Evolutionary conservation across 1,140 invertebrate genomes (phyloP), one percentile per base, ranked within the genome.

Genomic region (Anastrepha ludens): DNA sequence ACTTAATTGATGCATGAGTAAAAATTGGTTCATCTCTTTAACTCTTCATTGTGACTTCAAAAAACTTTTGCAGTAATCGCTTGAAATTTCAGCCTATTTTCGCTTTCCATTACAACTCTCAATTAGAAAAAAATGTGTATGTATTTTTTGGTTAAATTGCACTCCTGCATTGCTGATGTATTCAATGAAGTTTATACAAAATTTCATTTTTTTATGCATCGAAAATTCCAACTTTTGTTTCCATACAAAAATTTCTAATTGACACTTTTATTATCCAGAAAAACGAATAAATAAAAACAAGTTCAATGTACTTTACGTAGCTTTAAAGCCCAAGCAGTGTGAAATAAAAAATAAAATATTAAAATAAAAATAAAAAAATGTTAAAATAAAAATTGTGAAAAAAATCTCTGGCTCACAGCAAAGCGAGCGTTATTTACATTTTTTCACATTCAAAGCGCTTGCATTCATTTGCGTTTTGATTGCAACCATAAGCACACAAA

Each of bases 381-480:
- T 17, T 62, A 5, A 62, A 15, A 5, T 17, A n/a, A 17, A 17
- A 62, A 17, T 74, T 29, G n/a, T 58, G 15, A n/a, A 81, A 55
- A 81, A 9, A 62, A 15, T 9, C 60, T 15, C 15, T 17, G n/a
- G 15, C 9, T 50, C 15, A 29, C 29, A 11, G 39, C n/a, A 44
- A 74, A 47, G 29, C 29, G 29, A 29, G 70, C 44, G 17, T 74
- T 11, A 17, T 74, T 47, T 41, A 74, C 15, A n/a, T 81, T 81
- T 81, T 81, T 78, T 78, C 74, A 55, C 74, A 29, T 29, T 55
- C 47, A 81, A 81, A 81, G 41, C 67, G 6, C 15, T 81, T 81
- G 7, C 64, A 11, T 55, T 81, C 74, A 81, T 81, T 55, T 81
- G 44, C 17, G 7, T 55, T 55, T 55, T 74, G 70, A 74, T 74